phyloP scores from a whole-genome alignment of 2,888 invertebrate genomes.

The Xestia rhomboidea region DNA sequence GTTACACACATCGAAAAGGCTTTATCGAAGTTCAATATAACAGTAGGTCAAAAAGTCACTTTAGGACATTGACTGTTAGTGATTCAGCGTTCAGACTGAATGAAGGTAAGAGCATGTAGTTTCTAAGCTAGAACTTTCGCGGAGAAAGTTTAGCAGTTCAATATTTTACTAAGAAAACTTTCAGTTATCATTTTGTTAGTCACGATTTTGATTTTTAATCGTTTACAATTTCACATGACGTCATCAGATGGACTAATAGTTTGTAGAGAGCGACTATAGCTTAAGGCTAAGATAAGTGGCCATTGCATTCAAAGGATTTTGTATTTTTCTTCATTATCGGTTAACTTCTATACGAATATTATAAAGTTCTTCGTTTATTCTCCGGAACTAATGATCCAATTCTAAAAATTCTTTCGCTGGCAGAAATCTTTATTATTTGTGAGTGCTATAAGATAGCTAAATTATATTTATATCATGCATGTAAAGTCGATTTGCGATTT shows the following conservation, averaged over 20 bases:
- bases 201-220: conserved; percentile 14
- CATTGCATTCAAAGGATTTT: neutral
- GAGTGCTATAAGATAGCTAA: too few species aligned
- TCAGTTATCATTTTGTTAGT: conserved; percentile 13
- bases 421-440: too few species aligned
- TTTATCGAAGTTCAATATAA: neutral
- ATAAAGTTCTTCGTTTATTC: too few species aligned
- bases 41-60: conserved; percentile 10
- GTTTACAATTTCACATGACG: neutral
- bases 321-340: neutral
- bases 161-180: conserved; percentile 43
- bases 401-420: too few species aligned
- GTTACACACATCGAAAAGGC: neutral
- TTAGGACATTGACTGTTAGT: conserved; percentile 30
- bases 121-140: conserved; percentile 63
- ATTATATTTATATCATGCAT: too few species aligned
- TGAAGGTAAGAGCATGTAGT: conserved; percentile 8
- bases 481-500: too few species aligned
- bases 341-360: too few species aligned
- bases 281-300: neutral
- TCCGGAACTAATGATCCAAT: too few species aligned
- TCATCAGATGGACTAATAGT: neutral
- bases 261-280: neutral
- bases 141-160: conserved; percentile 60
- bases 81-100: conserved; percentile 26